These are phyloP conservation scores for Pandemis corylana DNA, from an alignment of 2,888 invertebrate species.

Conservation along the genomic window DNA sequence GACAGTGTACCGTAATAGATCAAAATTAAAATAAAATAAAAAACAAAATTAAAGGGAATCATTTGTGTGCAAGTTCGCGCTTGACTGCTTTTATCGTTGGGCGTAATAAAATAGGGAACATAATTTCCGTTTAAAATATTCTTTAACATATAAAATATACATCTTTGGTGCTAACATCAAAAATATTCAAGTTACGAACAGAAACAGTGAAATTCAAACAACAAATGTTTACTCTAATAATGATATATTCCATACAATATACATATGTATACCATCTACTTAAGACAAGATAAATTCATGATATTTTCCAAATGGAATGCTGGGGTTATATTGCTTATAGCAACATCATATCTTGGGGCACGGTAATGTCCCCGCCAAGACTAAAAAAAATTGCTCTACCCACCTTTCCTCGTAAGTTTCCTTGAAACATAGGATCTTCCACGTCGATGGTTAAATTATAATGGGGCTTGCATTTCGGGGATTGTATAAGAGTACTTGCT, in stretches of 20 bases:
- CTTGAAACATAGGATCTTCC: no score
- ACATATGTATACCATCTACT: neutral
- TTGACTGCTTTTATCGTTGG: neutral
- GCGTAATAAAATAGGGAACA: neutral
- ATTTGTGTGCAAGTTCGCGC: no score
- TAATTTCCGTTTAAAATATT: neutral
- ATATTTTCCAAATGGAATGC: neutral
- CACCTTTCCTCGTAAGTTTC: no score
- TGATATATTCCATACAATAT: neutral
- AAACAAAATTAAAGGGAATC: no score
- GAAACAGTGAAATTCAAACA: neutral
- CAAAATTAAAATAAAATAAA: neutral
- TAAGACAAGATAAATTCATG: neutral
- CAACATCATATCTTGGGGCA: neutral
- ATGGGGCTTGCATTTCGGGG: no score
- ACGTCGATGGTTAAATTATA: no score
- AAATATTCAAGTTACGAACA: neutral
- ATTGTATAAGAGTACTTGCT: no score
- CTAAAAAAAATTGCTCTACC: no score
- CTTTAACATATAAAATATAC: neutral
- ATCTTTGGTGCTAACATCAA: slow-evolving; percentile 14
- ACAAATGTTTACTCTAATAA: neutral
- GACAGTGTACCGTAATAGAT: no score
- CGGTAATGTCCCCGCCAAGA: no score
- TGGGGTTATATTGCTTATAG: neutral